Evolutionary conservation across 2,888 invertebrate species (phyloP), one percentile per base, ranked within the genome.

Genomic region (Galerucella nymphaeae): DNA sequence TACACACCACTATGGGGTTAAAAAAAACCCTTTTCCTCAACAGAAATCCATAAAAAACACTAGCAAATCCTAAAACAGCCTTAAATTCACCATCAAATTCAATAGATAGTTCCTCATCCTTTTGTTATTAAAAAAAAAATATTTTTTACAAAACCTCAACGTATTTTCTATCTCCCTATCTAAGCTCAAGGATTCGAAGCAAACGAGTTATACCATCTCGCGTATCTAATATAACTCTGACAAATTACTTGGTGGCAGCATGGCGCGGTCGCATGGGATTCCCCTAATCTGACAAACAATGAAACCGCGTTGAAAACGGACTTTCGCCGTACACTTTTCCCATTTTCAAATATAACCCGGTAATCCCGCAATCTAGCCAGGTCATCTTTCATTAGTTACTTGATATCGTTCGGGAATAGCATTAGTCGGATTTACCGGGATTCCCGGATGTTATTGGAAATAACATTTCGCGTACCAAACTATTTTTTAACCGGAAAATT

Each of bases 291-390:
- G 81, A 80, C 83, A 82, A 83, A 83, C 83, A 84, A 84, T 83
- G 83, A 81, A 83, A 82, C 82, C 81, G 81, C 81, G 80, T 80
- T 77, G 83, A 83, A 84, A 84, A 84, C 80, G 81, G 84, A 82
- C 83, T 83, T 82, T 82, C 81, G 78, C 79, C 80, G 79, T 79
- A 78, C 80, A 79, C 82, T 81, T 84, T 84, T 83, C 79, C 83
- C 83, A 81, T 83, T 83, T 83, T 81, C 82, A 75, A 77, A 78
- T 80, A 80, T 80, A 80, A 80, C 30, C 30, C 79, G 78, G 76
- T 83, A 83, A 84, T 80, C 82, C 81, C 77, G 80, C 84, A 84
- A 84, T 84, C 83, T 84, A 82, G 82, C 81, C 79, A 78, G 84
- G 83, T 84, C 84, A 83, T 82, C 82, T 83, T 83, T 82, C 82